phyloP scores from a whole-genome alignment of 2,888 invertebrate genomes.

The Hydraecia micacea region DNA sequence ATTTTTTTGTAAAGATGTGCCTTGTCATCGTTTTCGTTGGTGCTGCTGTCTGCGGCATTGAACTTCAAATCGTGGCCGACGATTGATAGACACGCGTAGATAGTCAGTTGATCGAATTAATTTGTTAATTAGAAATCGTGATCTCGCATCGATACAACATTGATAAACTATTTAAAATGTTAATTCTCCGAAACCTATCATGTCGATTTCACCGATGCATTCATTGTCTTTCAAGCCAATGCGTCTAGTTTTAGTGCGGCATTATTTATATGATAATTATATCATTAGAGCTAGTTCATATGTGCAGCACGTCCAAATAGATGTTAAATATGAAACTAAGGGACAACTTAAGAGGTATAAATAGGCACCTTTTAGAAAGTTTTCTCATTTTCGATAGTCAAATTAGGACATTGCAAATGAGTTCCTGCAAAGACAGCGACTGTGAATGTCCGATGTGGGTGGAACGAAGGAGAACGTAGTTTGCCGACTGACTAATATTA shows the following conservation, averaged over 20 bases:
- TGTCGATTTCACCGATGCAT: slow-evolving; percentile 42
- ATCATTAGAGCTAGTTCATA: slow-evolving; percentile 36
- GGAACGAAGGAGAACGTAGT: slow-evolving; percentile 71
- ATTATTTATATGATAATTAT: slow-evolving; percentile 45
- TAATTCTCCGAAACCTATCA: slow-evolving; percentile 6
- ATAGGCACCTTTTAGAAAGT: slow-evolving; percentile 41
- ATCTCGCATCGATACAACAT: slow-evolving; percentile 28
- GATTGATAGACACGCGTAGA: slow-evolving; percentile 67
- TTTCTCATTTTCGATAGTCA: slow-evolving; percentile 40
- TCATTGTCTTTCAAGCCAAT: slow-evolving; percentile 17
- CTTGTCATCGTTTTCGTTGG: slow-evolving; percentile 77
- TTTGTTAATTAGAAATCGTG: slow-evolving; percentile 63
- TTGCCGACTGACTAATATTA: slow-evolving; percentile 55
- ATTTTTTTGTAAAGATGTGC: slow-evolving; percentile 68
- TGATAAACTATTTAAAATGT: slow-evolving; percentile 38
- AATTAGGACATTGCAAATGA: slow-evolving; percentile 62
- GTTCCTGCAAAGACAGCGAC: slow-evolving; percentile 52
- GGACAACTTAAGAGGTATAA: slow-evolving; percentile 27
- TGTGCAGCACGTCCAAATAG: slow-evolving; percentile 44
- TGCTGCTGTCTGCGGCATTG: slow-evolving; percentile 76
- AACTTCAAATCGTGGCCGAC: slow-evolving; percentile 73
- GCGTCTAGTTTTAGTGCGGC: slow-evolving; percentile 19
- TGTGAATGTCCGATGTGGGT: slow-evolving; percentile 70
- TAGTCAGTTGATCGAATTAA: slow-evolving; percentile 52
- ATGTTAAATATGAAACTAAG: slow-evolving; percentile 45